Evolutionary conservation across 2,888 invertebrate genomes (phyloP).

Genomic region (Cloeon dipterum): DNA sequence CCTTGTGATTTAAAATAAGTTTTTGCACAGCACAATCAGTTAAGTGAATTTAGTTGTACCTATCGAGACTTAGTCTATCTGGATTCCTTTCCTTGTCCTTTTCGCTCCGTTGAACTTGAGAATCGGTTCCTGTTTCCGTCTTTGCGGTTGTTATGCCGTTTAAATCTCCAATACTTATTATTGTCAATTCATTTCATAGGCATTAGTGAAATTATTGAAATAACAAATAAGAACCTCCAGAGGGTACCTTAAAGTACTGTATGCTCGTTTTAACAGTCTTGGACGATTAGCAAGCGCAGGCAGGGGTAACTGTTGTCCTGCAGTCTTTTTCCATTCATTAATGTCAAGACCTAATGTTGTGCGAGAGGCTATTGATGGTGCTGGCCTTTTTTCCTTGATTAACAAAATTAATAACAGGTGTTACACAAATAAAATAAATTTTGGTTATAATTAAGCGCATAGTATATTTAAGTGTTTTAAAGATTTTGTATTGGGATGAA

Average conservation of each 20-base stretch:
- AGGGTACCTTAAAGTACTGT: constrained; percentile 16
- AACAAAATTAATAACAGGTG: no score
- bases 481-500: no score
- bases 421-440: no score
- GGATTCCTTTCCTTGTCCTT: constrained; percentile 65
- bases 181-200: no score
- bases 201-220: no score
- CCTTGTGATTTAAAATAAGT: constrained; percentile 18
- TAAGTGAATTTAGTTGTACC: constrained; percentile 18
- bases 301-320: constrained; percentile 7
- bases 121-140: no score
- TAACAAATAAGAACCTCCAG: no score
- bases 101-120: constrained; percentile 42
- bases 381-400: neutral
- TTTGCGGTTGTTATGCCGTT: constrained; percentile 32
- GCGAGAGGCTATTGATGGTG: no score
- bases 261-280: constrained; percentile 15
- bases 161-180: constrained; percentile 15
- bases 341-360: neutral
- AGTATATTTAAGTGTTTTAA: no score
- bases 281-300: constrained; percentile 15
- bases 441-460: no score
- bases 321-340: neutral
- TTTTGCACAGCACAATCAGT: neutral
- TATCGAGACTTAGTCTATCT: constrained; percentile 72